A percentile compares a stretch with the other conserved stretches of the same genome.
These are phyloP conservation scores for Pachycephus smyrnensis DNA, from an alignment of 2,888 invertebrate genomes.

Conservation along the genomic window DNA sequence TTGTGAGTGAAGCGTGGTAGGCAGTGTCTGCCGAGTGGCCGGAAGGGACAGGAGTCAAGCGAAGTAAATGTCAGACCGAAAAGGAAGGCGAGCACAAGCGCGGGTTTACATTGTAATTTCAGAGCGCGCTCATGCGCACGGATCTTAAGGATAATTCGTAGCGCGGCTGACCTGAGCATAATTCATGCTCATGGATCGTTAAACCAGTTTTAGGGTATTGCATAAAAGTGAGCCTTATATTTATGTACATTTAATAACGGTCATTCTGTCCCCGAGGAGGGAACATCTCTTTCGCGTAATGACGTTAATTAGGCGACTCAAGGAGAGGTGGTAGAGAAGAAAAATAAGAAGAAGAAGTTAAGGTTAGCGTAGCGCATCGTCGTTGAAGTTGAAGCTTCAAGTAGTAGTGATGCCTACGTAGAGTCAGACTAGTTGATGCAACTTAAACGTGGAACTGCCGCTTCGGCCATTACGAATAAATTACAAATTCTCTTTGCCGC, in stretches of 20 bases:
- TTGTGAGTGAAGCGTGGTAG: neutral
- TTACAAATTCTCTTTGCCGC: neutral
- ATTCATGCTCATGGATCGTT: constrained; percentile 13
- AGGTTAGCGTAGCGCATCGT: neutral
- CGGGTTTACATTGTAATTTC: constrained; percentile 7
- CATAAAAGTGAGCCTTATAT: constrained; percentile 17
- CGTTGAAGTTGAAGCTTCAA: neutral
- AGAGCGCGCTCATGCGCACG: neutral
- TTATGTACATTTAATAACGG: constrained; percentile 30
- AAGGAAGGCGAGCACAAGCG: neutral
- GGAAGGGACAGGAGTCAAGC: neutral
- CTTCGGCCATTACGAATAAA: constrained; percentile 11
- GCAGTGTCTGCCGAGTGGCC: neutral
- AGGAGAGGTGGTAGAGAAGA: neutral
- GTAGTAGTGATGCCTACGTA: neutral
- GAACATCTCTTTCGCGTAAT: constrained; percentile 26
- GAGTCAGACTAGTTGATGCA: neutral
- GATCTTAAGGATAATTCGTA: constrained; percentile 1
- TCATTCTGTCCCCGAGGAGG: constrained; percentile 15
- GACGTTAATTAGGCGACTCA: constrained; percentile 40
- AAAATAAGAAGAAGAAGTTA: neutral
- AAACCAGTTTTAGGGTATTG: constrained; percentile 16
- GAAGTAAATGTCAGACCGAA: neutral
- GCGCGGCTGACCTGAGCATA: neutral
- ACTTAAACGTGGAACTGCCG: neutral